Conservation (phyloP, 2,113 vertebrate genomes). For the Microcebus tavaratra region DNA sequence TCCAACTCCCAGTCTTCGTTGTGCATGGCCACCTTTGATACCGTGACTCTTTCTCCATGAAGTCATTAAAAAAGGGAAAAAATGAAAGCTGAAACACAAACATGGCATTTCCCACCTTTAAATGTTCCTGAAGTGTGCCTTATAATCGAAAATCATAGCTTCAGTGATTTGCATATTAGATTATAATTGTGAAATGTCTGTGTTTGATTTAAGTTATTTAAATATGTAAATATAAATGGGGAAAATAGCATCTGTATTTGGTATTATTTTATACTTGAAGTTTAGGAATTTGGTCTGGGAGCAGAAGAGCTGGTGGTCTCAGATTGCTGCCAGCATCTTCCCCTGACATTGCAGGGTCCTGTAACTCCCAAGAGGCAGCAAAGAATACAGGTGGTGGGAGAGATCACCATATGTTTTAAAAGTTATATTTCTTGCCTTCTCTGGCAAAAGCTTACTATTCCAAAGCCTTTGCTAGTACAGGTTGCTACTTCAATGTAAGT, state of each 20-base stretch:
- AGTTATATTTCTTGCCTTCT: not conserved
- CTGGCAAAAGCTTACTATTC: not conserved
- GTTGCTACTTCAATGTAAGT: not conserved
- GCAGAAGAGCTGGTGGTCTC: not conserved
- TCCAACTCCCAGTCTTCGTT: not conserved
- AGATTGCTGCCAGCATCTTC: not conserved
- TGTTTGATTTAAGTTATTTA: not conserved
- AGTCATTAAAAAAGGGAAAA: not conserved
- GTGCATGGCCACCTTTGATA: not conserved
- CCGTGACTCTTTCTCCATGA: not conserved
- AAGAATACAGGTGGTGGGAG: too few relatives aligned
- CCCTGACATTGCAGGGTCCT: fast-evolving
- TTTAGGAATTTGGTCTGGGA: not conserved
- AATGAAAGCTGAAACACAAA: not conserved
- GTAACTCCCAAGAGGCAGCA: not conserved
- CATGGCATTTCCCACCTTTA: not conserved
- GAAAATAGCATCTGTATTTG: not conserved
- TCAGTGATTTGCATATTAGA: not conserved
- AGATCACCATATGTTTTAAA: not conserved
- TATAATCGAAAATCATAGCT: not conserved
- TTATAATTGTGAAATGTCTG: not conserved
- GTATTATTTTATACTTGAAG: not conserved
- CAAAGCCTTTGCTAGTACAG: not conserved
- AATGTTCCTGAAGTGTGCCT: not conserved
- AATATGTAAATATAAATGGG: not conserved